These are phyloP conservation scores for Agapetus fuscipes DNA, from an alignment of 2,888 invertebrate genomes.

Conservation along the genomic window DNA sequence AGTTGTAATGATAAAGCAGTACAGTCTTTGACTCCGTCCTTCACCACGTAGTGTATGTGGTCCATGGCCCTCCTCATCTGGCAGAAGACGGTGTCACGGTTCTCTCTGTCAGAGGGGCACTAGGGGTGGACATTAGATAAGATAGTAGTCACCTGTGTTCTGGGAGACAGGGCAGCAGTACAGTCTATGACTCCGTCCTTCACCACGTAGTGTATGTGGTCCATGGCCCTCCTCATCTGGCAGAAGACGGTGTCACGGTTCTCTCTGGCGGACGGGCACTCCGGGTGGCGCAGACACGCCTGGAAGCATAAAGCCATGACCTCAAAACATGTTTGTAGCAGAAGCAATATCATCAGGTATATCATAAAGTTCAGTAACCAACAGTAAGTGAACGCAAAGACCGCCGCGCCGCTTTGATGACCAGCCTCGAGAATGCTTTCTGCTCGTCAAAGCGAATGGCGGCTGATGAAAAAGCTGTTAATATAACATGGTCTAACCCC, in stretches of 20 bases:
- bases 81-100: constrained; percentile 95
- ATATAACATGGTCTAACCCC: too few species aligned
- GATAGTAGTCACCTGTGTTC: constrained; percentile 29
- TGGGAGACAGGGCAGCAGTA: constrained; percentile 27
- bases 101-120: constrained; percentile 85
- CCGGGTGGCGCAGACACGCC: constrained; percentile 91
- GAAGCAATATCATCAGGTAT: too few species aligned
- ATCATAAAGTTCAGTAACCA: too few species aligned
- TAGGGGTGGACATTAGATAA: too few species aligned
- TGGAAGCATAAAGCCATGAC: too few species aligned
- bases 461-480: too few species aligned
- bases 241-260: constrained; percentile 97
- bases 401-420: too few species aligned
- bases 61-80: constrained; percentile 97
- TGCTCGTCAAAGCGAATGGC: too few species aligned
- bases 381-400: too few species aligned
- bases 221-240: constrained; percentile 95
- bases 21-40: constrained; percentile 71
- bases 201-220: constrained; percentile 94
- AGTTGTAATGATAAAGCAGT: constrained; percentile 8
- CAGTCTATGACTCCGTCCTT: constrained; percentile 75
- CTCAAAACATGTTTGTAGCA: too few species aligned
- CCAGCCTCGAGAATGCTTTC: too few species aligned
- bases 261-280: constrained; percentile 84
- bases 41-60: constrained; percentile 93